Percentiles rank a stretch among this genome's conserved stretches.
Conservation (phyloP, 1,140 invertebrate genomes). For the Hyles vespertilio region DNA sequence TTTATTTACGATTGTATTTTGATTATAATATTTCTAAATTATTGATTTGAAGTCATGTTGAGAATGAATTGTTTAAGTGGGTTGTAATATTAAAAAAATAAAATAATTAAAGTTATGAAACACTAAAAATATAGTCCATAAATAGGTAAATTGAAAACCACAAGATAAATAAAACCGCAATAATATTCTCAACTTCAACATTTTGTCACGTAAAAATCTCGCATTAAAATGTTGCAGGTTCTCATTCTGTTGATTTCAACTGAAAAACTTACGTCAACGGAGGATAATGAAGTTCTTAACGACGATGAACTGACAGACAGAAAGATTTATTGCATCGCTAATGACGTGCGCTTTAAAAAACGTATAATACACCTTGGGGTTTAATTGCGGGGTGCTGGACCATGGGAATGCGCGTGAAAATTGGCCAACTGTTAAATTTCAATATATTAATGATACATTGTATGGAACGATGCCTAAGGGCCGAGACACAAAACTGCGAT, state of each 20-base stretch:
- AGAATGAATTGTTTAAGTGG: too few species aligned
- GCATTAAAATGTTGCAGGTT: conserved; percentile 36
- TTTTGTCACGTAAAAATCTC: not conserved
- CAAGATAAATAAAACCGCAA: not conserved
- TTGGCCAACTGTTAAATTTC: not conserved
- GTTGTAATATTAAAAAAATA: too few species aligned
- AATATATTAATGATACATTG: too few species aligned
- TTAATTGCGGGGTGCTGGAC: too few species aligned
- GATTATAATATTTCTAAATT: too few species aligned
- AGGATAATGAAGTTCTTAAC: conserved; percentile 65
- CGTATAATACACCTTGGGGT: conserved; percentile 26
- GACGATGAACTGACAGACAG: conserved; percentile 45
- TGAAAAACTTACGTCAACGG: conserved; percentile 44
- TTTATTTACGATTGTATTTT: too few species aligned
- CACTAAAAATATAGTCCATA: too few species aligned
- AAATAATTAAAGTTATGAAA: too few species aligned
- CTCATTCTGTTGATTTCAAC: conserved; percentile 40
- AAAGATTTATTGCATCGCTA: conserved; percentile 58
- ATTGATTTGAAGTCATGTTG: too few species aligned
- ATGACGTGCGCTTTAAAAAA: conserved; percentile 54
- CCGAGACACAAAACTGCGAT: too few species aligned
- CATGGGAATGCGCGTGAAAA: too few species aligned
- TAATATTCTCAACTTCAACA: not conserved
- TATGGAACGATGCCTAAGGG: too few species aligned
- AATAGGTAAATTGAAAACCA: not conserved